Base-by-base conservation (phyloP, 2,113 vertebrate genomes). In the Psophia crepitans region DNA sequence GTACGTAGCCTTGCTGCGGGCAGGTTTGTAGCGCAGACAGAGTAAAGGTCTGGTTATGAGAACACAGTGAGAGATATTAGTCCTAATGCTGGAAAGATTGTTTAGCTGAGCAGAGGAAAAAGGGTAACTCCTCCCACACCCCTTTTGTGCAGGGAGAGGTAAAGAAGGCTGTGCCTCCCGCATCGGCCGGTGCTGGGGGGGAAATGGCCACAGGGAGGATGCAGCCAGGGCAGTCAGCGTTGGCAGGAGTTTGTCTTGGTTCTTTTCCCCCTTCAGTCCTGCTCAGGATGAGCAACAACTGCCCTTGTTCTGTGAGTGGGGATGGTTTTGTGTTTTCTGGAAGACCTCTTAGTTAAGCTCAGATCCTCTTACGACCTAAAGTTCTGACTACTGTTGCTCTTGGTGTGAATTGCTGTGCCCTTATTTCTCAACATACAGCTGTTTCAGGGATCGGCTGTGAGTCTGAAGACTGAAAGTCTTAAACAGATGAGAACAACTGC, bases 1-100 rank as follows among this genome's bases (percentile, higher is more conserved):
- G 99, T 99, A 98, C 98, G 99, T 98, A 60, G 84, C 39, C 43
- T 64, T 57, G 43, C 30, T 61, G n/a, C 46, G 80, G 41, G 63
- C 43, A 37, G 41, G 12, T 56, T 79, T 90, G 6, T 51, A 78
- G 58, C 41, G 89, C 22, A 54, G 74, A 5, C 27, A 58, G 35
- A n/a, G 13, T 8, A 20, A 39, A 79, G 61, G 11, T 46, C 76
- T 89, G 63, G 8, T 84, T 58, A 12, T 16, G 33, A 78, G 83
- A 26, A 49, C 27, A 18, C 33, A 61, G 39, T 14, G n/a, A 37
- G 58, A 46, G 14, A 30, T 63, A 60, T 12, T 57, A 9, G 35
- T 84, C 32, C 53, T 80, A 7, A 5, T 54, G 24, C 46, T 83
- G 66, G 87, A 22, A 33, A 21, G 15, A 12, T 28, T 73, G 43